Percentiles rank a stretch among this genome's conserved stretches.
These are phyloP conservation scores for Drosophila orosa DNA, from an alignment of 1,140 invertebrate species.

Conservation along the genomic window DNA sequence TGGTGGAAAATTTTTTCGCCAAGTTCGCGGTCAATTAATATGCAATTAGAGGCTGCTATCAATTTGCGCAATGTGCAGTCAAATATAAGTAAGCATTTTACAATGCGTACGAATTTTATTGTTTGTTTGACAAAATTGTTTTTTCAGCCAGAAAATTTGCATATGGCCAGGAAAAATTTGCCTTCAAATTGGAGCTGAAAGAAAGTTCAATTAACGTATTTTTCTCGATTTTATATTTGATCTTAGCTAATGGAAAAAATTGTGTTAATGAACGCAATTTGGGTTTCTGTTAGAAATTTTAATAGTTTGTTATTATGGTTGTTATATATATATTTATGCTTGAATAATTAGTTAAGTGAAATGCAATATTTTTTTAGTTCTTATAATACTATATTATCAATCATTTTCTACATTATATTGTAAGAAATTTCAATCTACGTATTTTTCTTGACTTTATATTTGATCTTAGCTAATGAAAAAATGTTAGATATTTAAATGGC, in stretches of 20 bases:
- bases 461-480: not conserved
- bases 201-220: slow-evolving; percentile 19
- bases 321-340: not conserved
- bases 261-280: not conserved
- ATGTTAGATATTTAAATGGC: not conserved
- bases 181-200: slow-evolving; percentile 30
- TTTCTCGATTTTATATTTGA: slow-evolving; percentile 5
- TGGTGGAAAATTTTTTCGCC: slow-evolving; percentile 52
- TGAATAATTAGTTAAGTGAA: not conserved
- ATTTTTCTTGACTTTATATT: slow-evolving; percentile 3
- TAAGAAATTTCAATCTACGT: slow-evolving; percentile 19
- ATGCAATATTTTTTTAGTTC: too few species aligned
- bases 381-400: too few species aligned
- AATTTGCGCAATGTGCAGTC: slow-evolving; percentile 42
- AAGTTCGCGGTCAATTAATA: slow-evolving; percentile 51
- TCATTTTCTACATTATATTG: too few species aligned
- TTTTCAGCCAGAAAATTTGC: not conserved
- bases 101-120: slow-evolving; percentile 28
- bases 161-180: slow-evolving; percentile 5
- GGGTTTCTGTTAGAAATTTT: not conserved
- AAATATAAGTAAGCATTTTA: slow-evolving; percentile 16
- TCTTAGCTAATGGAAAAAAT: not conserved
- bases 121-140: slow-evolving; percentile 42
- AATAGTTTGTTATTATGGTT: not conserved
- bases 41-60: slow-evolving; percentile 42